Evolutionary conservation across 2,113 vertebrate genomes (phyloP).

Genomic region (Vulpes vulpes): DNA sequence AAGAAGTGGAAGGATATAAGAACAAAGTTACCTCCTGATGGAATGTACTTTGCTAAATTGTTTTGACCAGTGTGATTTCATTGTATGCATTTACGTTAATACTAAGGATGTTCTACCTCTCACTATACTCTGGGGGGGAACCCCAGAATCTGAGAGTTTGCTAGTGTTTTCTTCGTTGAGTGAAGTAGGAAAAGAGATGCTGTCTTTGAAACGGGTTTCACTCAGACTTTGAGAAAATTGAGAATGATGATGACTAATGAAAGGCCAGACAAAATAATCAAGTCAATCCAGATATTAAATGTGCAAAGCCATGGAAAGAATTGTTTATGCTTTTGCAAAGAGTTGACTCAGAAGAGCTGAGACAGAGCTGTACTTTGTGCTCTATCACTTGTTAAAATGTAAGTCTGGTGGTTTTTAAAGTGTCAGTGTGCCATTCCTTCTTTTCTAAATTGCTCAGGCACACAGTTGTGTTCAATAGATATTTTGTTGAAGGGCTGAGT

Average conservation of each 20-base stretch:
- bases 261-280: slow-evolving; percentile 33
- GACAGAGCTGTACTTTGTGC: neutral
- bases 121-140: neutral
- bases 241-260: slow-evolving; percentile 13
- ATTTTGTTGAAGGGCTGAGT: neutral
- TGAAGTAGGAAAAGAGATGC: neutral
- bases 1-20: slow-evolving; percentile 12
- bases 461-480: neutral
- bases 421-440: neutral
- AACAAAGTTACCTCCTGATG: slow-evolving; percentile 12
- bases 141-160: neutral
- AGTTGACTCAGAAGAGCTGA: neutral
- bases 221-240: slow-evolving; percentile 48
- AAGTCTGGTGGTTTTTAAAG: neutral
- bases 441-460: neutral
- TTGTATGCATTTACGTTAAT: neutral
- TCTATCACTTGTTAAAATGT: neutral
- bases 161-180: slow-evolving; percentile 7
- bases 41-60: neutral
- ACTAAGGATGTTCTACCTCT: neutral
- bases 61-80: neutral
- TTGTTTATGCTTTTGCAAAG: neutral
- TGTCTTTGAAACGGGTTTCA: slow-evolving; percentile 48
- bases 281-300: neutral
- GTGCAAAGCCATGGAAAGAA: neutral